Conservation (phyloP, 2,113 vertebrate species). For the Macheiramphus alcinus region DNA sequence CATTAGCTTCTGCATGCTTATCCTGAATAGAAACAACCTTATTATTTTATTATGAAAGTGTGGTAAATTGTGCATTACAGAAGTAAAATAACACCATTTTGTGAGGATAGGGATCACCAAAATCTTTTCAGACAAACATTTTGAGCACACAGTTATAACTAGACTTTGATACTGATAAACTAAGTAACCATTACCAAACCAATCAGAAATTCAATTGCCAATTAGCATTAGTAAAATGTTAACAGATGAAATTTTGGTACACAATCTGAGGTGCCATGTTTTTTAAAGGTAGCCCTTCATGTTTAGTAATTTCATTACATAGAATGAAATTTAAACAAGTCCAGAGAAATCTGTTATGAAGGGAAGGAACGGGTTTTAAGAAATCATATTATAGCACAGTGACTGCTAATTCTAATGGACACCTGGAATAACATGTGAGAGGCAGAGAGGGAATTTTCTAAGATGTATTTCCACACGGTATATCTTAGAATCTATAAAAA, state of each 20-base stretch:
- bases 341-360: background rate
- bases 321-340: background rate
- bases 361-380: background rate
- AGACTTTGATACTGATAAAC: background rate
- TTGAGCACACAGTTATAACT: background rate
- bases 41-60: background rate
- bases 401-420: background rate
- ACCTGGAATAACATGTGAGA: background rate
- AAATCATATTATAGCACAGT: background rate
- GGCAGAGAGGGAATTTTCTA: background rate
- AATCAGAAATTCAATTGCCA: background rate
- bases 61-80: background rate
- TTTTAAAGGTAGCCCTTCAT: background rate
- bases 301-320: background rate
- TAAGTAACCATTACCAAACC: background rate
- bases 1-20: background rate
- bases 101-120: background rate
- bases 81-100: background rate
- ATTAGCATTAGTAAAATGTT: background rate
- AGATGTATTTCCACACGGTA: background rate
- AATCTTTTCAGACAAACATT: background rate
- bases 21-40: background rate
- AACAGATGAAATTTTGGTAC: background rate
- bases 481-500: background rate
- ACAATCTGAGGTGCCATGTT: accelerated